Evolutionary conservation across 2,888 invertebrate genomes (phyloP).

Genomic region (Drosophila neonasuta): DNA sequence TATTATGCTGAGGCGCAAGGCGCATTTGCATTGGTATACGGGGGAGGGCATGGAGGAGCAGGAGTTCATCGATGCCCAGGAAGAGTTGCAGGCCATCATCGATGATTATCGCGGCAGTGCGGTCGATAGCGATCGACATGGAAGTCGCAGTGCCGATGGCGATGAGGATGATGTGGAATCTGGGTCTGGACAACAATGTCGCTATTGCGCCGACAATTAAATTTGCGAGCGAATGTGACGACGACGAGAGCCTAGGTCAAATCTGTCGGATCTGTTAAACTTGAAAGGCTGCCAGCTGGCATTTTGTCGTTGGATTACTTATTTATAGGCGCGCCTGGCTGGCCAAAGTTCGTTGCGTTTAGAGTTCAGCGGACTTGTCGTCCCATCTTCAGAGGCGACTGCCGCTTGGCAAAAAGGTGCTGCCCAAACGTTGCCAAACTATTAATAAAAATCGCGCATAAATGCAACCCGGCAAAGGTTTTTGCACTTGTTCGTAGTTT

Average conservation of each 20-base stretch:
- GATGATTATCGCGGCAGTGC: conserved; percentile 84
- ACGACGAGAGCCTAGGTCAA: conserved; percentile 33
- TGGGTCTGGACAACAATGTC: conserved; percentile 27
- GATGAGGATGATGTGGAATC: not conserved
- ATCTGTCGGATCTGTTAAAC: conserved; percentile 58
- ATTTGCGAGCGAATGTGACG: no score
- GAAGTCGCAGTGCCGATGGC: not conserved
- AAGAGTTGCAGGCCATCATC: conserved; percentile 89
- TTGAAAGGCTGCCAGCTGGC: conserved; percentile 51
- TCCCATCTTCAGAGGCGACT: no score
- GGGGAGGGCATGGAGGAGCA: conserved; percentile 94
- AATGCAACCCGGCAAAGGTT: conserved; percentile 59
- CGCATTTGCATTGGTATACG: conserved; percentile 93
- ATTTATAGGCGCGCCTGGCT: conserved; percentile 25
- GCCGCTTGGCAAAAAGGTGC: conserved; percentile 6
- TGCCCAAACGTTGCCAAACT: not conserved
- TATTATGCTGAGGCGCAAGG: conserved; percentile 91
- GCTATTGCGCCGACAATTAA: conserved; percentile 32
- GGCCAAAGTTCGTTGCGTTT: conserved; percentile 44
- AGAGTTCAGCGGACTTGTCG: conserved; percentile 47
- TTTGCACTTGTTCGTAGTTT: conserved; percentile 66
- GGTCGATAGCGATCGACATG: conserved; percentile 19
- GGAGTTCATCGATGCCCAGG: conserved; percentile 92
- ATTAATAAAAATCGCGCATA: conserved; percentile 6
- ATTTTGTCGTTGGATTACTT: conserved; percentile 31